Conservation (phyloP, 2,888 invertebrate species). For the Torymus auratus region DNA sequence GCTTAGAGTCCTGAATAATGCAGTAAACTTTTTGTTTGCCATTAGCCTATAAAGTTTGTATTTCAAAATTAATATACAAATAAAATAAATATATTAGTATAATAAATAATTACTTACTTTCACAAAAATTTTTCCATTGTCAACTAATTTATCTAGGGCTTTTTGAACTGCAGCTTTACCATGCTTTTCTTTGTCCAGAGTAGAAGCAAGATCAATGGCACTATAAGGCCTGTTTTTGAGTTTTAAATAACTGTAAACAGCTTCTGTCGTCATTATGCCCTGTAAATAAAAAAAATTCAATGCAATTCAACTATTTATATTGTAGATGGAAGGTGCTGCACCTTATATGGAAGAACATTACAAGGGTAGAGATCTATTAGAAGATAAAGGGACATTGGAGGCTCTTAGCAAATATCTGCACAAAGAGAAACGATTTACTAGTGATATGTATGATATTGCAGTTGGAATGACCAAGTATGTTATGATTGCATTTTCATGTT, state of each 20-base stretch:
- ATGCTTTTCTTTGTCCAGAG: slow-evolving; percentile 84
- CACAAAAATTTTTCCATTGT: slow-evolving; percentile 77
- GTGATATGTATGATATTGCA: slow-evolving; percentile 28
- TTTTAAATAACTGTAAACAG: slow-evolving; percentile 84
- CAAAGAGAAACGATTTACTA: slow-evolving; percentile 12
- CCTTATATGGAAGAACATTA: slow-evolving; percentile 1
- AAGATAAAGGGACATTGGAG: slow-evolving; percentile 10
- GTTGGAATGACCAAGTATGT: slow-evolving; percentile 17
- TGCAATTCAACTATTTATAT: not conserved
- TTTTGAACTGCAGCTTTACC: slow-evolving; percentile 88
- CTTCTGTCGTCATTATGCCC: slow-evolving; percentile 76
- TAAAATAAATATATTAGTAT: not conserved
- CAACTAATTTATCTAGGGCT: slow-evolving; percentile 84
- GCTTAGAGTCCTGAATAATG: slow-evolving; percentile 80
- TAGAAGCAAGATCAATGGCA: slow-evolving; percentile 87
- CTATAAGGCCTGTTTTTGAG: slow-evolving; percentile 91
- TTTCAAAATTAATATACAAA: slow-evolving; percentile 11
- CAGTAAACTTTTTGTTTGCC: slow-evolving; percentile 94
- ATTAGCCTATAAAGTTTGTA: slow-evolving; percentile 77
- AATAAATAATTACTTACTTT: slow-evolving; percentile 65
- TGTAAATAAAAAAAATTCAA: not conserved
- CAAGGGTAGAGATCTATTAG: not conserved
- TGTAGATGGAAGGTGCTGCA: slow-evolving; percentile 16
- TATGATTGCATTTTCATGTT: too few relatives aligned
- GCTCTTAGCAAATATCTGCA: slow-evolving; percentile 12